phyloP scores from a whole-genome alignment of 2,888 invertebrate genomes.

The Drosophila prolongata region DNA sequence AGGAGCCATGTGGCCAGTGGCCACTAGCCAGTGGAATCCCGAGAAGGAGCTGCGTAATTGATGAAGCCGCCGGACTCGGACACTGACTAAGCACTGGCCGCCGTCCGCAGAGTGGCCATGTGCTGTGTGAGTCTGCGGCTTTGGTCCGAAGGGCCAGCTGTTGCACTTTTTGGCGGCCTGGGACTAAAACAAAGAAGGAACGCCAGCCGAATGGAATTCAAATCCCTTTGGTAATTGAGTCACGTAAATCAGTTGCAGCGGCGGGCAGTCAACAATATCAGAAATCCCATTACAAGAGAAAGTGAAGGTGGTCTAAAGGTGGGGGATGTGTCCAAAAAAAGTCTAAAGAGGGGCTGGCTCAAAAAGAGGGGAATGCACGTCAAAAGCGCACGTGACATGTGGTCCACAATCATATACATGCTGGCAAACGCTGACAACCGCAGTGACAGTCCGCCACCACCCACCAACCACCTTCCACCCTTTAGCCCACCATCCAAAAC shows the following conservation, averaged over 20 bases:
- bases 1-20: not conserved
- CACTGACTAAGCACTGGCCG: slow-evolving; percentile 72
- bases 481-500: not conserved
- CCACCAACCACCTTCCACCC: slow-evolving; percentile 12
- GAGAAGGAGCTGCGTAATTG: slow-evolving; percentile 62
- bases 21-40: slow-evolving; percentile 3
- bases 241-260: slow-evolving; percentile 73
- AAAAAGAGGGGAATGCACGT: slow-evolving; percentile 1
- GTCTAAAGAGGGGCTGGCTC: not conserved
- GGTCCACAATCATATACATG: slow-evolving; percentile 21
- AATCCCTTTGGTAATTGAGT: slow-evolving; percentile 66
- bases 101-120: slow-evolving; percentile 51
- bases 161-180: slow-evolving; percentile 21
- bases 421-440: slow-evolving; percentile 51
- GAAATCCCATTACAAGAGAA: slow-evolving; percentile 46
- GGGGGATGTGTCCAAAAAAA: too few species aligned
- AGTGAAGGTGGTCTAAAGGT: slow-evolving; percentile 17
- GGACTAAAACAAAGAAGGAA: slow-evolving; percentile 4
- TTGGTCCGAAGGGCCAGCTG: slow-evolving; percentile 4
- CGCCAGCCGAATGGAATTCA: slow-evolving; percentile 30
- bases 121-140: slow-evolving; percentile 51
- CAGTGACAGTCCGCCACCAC: slow-evolving; percentile 37
- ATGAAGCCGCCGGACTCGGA: slow-evolving; percentile 65
- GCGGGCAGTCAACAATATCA: slow-evolving; percentile 44
- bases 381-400: slow-evolving; percentile 40